Evolutionary conservation across 2,113 vertebrate species (phyloP), one percentile per base, ranked within the genome.

Genomic region (Spermophilus dauricus): DNA sequence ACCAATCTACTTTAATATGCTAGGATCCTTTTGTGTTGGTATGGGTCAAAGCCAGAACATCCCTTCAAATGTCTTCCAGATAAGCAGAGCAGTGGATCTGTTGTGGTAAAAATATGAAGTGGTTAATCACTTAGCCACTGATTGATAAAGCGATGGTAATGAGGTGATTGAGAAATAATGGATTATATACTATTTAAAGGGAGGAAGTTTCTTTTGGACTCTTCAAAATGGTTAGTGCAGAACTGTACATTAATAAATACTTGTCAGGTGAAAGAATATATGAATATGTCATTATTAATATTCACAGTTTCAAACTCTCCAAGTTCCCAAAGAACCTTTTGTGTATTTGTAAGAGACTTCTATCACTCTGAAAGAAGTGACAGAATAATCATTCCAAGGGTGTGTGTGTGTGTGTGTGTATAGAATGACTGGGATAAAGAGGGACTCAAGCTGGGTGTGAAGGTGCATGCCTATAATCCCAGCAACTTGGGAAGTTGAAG

Each of bases 91-190:
- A 81, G 30, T 9, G 48, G 61, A 78, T 82, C 14, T 28, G 45
- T 48, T 94, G 80, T 89, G 91, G 87, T 96, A 89, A 89, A 89
- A 84, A 92, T 32, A 80, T 12, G 5, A 73, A 93, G 69, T 91
- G 73, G 51, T 51, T 95, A 85, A 34, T 39, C 53, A 75, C 3
- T 63, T 65, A 84, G 81, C 34, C 48, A n/a, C 14, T 51, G 65
- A 73, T 5, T 56, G 53, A 42, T 53, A 80, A 42, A 83, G 4
- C 72, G 80, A 80, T 48, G 73, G 76, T 69, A 69, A 45, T 26
- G 75, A 70, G 30, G 0, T 73, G 26, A 90, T 0, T 75, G 39
- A 80, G n/a, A 73, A 84, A 87, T 84, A 87, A 82, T 26, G 63
- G 87, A 58, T 76, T 77, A 39, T 58, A 69, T 75, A 53, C 20